phyloP scores from a whole-genome alignment of 2,888 invertebrate species.

The Apodemia duryi region DNA sequence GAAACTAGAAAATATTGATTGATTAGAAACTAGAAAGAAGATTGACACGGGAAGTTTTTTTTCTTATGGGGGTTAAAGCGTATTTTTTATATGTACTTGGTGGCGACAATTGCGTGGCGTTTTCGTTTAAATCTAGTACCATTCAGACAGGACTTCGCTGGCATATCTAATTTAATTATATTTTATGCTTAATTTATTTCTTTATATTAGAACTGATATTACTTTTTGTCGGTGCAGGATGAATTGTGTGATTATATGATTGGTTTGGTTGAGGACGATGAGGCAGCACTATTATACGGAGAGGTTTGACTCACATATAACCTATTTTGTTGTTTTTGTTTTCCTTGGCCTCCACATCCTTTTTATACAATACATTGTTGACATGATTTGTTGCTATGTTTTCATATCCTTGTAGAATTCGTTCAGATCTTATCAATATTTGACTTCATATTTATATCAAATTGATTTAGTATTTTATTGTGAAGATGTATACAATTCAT shows the following conservation, averaged over 20 bases:
- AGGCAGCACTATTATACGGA: constrained; percentile 70
- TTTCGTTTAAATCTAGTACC: not conserved
- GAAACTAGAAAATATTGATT: too few species aligned
- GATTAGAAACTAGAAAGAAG: too few species aligned
- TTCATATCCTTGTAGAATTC: constrained; percentile 7
- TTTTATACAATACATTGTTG: constrained; percentile 12
- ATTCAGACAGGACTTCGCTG: too few species aligned
- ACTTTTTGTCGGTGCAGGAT: constrained; percentile 74
- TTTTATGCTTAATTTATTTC: not conserved
- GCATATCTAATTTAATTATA: not conserved
- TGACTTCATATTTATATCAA: too few species aligned
- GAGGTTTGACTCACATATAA: constrained; percentile 58
- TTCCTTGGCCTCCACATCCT: not conserved
- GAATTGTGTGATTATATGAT: constrained; percentile 79
- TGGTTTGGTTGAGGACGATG: constrained; percentile 79
- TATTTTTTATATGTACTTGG: too few species aligned
- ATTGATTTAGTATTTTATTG: too few species aligned
- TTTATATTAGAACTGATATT: constrained; percentile 20
- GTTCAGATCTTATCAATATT: not conserved
- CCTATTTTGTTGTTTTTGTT: constrained; percentile 21
- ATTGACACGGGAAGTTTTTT: too few species aligned
- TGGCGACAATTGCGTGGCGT: too few species aligned
- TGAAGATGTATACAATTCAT: too few species aligned
- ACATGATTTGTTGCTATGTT: not conserved
- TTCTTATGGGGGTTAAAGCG: too few species aligned